These are phyloP conservation scores for Cataglyphis hispanica DNA, from an alignment of 1,140 invertebrate species.

Conservation along the genomic window DNA sequence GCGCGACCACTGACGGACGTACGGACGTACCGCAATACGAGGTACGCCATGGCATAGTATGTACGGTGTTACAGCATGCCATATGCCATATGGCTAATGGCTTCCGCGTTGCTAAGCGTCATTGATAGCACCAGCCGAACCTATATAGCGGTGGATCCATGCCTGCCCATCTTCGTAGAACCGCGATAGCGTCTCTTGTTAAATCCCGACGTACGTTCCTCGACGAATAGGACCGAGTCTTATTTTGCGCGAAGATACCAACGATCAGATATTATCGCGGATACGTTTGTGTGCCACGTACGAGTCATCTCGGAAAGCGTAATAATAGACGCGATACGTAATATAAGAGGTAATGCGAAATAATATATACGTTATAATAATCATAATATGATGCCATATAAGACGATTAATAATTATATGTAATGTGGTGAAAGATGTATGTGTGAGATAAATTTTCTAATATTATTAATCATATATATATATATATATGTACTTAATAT, in stretches of 20 bases:
- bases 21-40: slow-evolving; percentile 48
- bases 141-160: slow-evolving; percentile 46
- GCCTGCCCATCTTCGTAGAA: slow-evolving; percentile 53
- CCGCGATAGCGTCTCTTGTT: slow-evolving; percentile 51
- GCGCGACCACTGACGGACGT: slow-evolving; percentile 55
- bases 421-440: not conserved
- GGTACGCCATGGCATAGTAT: slow-evolving; percentile 27
- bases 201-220: slow-evolving; percentile 27
- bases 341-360: not conserved
- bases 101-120: slow-evolving; percentile 69
- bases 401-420: not conserved
- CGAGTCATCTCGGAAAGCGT: slow-evolving; percentile 22
- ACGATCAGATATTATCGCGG: slow-evolving; percentile 32
- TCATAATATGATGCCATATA: not conserved
- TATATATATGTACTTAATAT: not conserved
- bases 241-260: slow-evolving; percentile 30
- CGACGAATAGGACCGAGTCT: slow-evolving; percentile 46
- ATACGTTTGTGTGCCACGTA: not conserved
- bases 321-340: slow-evolving; percentile 5
- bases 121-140: slow-evolving; percentile 67
- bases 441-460: not conserved
- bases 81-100: slow-evolving; percentile 83
- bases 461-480: no score
- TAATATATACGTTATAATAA: not conserved
- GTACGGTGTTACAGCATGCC: slow-evolving; percentile 73